phyloP scores from a whole-genome alignment of 2,113 vertebrate genomes.

The Rhinichthys klamathensis region DNA sequence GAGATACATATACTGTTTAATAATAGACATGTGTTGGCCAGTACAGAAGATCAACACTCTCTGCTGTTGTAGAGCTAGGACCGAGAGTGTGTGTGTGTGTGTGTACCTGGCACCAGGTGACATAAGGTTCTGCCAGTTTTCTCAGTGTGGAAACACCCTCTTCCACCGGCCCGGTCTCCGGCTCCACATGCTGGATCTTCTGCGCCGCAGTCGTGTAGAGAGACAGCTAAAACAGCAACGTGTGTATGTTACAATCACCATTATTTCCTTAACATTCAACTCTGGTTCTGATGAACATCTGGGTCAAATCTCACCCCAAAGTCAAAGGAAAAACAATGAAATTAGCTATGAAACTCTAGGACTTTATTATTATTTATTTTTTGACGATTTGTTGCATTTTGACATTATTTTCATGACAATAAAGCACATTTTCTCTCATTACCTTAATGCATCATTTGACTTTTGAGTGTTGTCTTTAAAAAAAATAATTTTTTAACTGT shows the following conservation, averaged over 20 bases:
- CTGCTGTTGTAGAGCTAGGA: neutral
- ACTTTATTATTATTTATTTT: too few species aligned
- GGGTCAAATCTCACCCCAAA: neutral
- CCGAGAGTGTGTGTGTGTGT: neutral
- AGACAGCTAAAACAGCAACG: conserved; percentile 76
- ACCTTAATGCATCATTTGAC: too few species aligned
- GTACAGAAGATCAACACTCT: neutral
- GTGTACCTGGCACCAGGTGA: conserved; percentile 80
- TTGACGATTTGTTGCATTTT: too few species aligned
- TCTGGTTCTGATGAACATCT: neutral
- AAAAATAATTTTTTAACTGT: too few species aligned
- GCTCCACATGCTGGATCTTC: conserved; percentile 80
- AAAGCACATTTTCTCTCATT: too few species aligned
- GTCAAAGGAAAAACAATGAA: too few species aligned
- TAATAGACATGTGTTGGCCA: neutral
- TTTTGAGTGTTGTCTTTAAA: too few species aligned
- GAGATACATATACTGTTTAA: too few species aligned
- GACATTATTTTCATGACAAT: too few species aligned
- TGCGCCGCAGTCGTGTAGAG: conserved; percentile 80
- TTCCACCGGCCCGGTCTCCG: conserved; percentile 76
- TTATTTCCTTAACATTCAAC: neutral
- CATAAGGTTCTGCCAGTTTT: conserved; percentile 74
- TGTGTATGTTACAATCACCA: neutral
- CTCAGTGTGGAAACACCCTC: conserved; percentile 76
- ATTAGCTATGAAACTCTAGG: too few species aligned